phyloP scores from a whole-genome alignment of 1,140 invertebrate species.

The Drosophila guanche region DNA sequence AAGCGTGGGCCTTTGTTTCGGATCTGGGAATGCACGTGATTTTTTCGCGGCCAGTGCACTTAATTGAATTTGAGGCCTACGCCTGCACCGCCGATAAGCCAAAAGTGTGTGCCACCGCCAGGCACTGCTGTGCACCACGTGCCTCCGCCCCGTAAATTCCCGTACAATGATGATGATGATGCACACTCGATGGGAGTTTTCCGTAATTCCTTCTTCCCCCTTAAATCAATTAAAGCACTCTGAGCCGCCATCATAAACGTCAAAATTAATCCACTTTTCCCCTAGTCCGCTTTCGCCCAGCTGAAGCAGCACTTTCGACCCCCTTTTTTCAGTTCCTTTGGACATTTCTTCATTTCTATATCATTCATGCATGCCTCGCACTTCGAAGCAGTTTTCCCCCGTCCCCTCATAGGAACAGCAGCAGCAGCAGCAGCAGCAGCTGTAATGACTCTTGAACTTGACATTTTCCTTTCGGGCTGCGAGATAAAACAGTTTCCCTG shows the following conservation, averaged over 20 bases:
- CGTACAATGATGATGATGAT: neutral
- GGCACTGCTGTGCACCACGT: slow-evolving; percentile 10
- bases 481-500: slow-evolving; percentile 9
- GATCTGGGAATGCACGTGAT: slow-evolving; percentile 53
- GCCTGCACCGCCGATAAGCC: slow-evolving; percentile 41
- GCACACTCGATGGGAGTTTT: slow-evolving; percentile 22
- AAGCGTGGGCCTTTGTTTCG: slow-evolving; percentile 5
- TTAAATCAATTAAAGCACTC: slow-evolving; percentile 76
- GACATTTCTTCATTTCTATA: slow-evolving; percentile 21
- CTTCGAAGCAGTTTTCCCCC: slow-evolving; percentile 11
- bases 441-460: slow-evolving; percentile 81
- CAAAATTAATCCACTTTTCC: slow-evolving; percentile 74
- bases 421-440: slow-evolving; percentile 42
- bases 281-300: slow-evolving; percentile 15
- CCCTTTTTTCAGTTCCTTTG: slow-evolving; percentile 2
- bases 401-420: no score
- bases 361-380: slow-evolving; percentile 31
- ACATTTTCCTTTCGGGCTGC: slow-evolving; percentile 61
- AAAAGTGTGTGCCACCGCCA: slow-evolving; percentile 15
- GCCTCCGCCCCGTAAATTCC: neutral
- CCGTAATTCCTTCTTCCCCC: slow-evolving; percentile 38
- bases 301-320: slow-evolving; percentile 37
- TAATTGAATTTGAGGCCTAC: slow-evolving; percentile 49
- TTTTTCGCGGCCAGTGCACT: slow-evolving; percentile 65
- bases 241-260: slow-evolving; percentile 74